A percentile compares a stretch with the other conserved stretches of the same genome.
Conservation (phyloP, 2,113 vertebrate species). For the Stictonetta naevosa region DNA sequence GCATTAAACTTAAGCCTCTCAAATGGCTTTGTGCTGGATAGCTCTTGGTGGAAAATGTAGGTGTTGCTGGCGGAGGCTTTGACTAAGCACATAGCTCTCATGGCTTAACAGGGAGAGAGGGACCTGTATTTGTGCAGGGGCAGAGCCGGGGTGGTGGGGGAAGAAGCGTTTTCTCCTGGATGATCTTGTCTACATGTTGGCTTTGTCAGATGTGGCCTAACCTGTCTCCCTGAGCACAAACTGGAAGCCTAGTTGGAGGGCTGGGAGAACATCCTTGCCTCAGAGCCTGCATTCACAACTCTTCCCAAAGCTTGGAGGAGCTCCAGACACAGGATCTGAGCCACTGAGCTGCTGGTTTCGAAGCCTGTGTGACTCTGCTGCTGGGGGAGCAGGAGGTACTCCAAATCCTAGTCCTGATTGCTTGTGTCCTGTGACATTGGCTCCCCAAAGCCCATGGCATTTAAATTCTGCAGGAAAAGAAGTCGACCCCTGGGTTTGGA, state of each 20-base stretch:
- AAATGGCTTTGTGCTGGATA: background rate
- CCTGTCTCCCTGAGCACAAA: rapidly evolving
- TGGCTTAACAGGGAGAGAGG: background rate
- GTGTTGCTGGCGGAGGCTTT: background rate
- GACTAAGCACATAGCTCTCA: background rate
- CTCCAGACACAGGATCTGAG: background rate
- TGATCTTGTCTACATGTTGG: background rate
- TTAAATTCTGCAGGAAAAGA: background rate
- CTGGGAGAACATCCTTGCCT: background rate
- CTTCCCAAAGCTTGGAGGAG: background rate
- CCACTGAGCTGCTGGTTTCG: background rate
- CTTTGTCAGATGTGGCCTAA: background rate
- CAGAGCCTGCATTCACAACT: background rate
- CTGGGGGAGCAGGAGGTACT: background rate
- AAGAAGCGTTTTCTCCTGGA: background rate
- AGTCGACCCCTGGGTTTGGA: background rate
- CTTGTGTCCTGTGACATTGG: background rate
- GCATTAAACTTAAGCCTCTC: background rate
- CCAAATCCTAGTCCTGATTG: background rate
- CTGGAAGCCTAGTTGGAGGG: background rate
- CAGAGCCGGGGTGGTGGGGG: background rate
- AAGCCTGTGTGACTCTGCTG: background rate
- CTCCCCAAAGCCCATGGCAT: rapidly evolving
- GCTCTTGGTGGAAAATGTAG: background rate
- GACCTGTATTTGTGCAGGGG: background rate